Evolutionary conservation across 2,888 invertebrate genomes (phyloP).

Genomic region (Melanostoma mellinum): DNA sequence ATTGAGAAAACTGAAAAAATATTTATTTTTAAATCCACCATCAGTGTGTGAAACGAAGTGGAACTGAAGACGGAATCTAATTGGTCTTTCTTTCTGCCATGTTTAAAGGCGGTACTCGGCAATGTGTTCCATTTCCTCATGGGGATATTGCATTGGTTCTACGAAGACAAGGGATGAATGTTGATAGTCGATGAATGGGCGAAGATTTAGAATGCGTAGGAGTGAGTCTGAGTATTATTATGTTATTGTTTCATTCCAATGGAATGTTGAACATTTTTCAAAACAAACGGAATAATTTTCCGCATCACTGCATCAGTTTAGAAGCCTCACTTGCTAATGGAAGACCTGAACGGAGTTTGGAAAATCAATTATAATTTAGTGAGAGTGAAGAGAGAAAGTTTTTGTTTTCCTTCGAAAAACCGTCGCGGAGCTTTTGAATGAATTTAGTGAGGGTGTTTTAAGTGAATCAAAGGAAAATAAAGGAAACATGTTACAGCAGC

Average conservation of each 20-base stretch:
- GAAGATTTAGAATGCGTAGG: constrained; percentile 21
- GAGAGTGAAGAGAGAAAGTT: neutral
- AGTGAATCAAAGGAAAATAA: constrained; percentile 32
- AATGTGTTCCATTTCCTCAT: constrained; percentile 13
- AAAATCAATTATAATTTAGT: constrained; percentile 11
- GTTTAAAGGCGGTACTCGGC: constrained; percentile 56
- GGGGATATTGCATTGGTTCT: constrained; percentile 12
- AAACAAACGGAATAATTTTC: constrained; percentile 41
- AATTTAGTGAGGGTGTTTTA: constrained; percentile 29
- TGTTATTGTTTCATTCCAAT: constrained; percentile 46
- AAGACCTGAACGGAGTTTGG: constrained; percentile 47
- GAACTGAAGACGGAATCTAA: constrained; percentile 35
- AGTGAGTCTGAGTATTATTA: constrained; percentile 24
- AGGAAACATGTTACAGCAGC: constrained; percentile 78
- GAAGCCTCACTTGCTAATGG: constrained; percentile 51
- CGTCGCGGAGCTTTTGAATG: constrained; percentile 32
- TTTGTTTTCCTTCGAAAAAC: neutral
- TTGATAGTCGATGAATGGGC: constrained; percentile 14
- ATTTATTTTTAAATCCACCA: constrained; percentile 9
- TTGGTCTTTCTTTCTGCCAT: constrained; percentile 60
- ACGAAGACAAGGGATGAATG: constrained; percentile 58
- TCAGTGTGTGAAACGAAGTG: constrained; percentile 26
- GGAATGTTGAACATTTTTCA: constrained; percentile 30
- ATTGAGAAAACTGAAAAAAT: neutral
- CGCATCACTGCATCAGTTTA: constrained; percentile 59